Percentiles rank a stretch among this genome's conserved stretches.
Evolutionary conservation across 2,797 vertebrate genomes (phyloP).

Genomic region (Labeo calbasu): DNA sequence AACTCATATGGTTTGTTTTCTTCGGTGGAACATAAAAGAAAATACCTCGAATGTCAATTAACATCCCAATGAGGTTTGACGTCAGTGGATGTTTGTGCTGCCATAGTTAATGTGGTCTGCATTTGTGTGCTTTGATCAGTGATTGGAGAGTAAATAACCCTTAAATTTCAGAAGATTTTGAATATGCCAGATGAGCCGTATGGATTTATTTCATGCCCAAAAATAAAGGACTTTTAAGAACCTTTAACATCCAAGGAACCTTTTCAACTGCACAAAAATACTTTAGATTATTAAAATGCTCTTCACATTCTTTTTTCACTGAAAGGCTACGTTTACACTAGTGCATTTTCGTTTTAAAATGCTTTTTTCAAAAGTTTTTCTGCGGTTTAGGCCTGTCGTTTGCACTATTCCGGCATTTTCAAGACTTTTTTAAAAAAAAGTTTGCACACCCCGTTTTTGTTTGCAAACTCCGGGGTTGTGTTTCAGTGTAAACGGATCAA

Average conservation of each 20-base stretch:
- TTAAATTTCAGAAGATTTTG: neutral
- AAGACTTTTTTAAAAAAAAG: too few relatives aligned
- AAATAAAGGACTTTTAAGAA: neutral
- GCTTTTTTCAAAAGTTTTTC: too few relatives aligned
- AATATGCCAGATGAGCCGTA: slow-evolving; percentile 1
- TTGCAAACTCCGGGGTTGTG: too few relatives aligned
- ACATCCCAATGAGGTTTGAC: neutral
- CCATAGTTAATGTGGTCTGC: neutral
- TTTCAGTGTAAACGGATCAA: too few relatives aligned
- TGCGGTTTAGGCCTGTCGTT: too few relatives aligned
- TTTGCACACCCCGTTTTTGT: too few relatives aligned
- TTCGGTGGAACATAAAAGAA: slow-evolving; percentile 18
- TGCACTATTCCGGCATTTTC: too few relatives aligned
- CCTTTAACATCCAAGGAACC: neutral
- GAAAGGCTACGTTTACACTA: neutral
- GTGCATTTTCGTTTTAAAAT: too few relatives aligned
- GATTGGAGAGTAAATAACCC: neutral
- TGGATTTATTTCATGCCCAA: neutral
- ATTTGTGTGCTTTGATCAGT: neutral
- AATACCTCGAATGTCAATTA: neutral
- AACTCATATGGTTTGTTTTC: slow-evolving; percentile 19
- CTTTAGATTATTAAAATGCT: neutral
- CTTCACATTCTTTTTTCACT: neutral
- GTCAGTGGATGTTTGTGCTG: neutral
- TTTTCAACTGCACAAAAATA: neutral